A percentile compares a stretch with the other conserved stretches of the same genome.
phyloP scores from a whole-genome alignment of 2,797 vertebrate species.

The Gymnothorax javanicus region DNA sequence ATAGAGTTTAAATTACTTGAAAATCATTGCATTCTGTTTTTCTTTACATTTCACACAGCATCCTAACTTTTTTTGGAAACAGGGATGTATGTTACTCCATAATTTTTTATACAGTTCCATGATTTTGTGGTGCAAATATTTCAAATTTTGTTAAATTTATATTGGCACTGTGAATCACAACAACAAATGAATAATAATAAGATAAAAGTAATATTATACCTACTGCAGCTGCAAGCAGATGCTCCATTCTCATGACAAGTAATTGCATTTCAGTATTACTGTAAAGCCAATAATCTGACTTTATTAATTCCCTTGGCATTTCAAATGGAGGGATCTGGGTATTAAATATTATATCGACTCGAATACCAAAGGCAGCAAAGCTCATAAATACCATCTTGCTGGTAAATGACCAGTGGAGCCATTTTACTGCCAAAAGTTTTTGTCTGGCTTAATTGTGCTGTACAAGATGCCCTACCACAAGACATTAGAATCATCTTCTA shows the following conservation, averaged over 20 bases:
- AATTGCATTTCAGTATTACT: not conserved
- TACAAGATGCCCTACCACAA: not conserved
- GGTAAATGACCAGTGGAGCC: not conserved
- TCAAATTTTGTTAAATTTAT: not conserved
- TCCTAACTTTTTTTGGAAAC: no score
- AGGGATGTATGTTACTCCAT: no score
- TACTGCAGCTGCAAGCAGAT: not conserved
- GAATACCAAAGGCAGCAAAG: not conserved
- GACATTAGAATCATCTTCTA: not conserved
- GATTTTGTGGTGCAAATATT: not conserved
- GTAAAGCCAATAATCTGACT: not conserved
- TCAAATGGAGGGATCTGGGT: not conserved
- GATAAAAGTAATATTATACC: not conserved
- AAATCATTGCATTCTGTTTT: no score
- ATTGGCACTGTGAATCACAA: not conserved
- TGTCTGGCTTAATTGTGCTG: not conserved
- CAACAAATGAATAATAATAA: not conserved
- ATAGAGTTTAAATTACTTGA: no score
- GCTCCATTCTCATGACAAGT: not conserved
- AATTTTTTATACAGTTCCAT: not conserved
- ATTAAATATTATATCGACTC: not conserved
- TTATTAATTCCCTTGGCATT: not conserved
- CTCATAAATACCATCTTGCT: not conserved
- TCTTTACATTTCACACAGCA: no score
- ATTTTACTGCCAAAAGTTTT: not conserved